A percentile compares a stretch with the other conserved stretches of the same genome.
These are phyloP conservation scores for Acanthococcus lagerstroemiae DNA, from an alignment of 2,888 invertebrate species.

Conservation along the genomic window DNA sequence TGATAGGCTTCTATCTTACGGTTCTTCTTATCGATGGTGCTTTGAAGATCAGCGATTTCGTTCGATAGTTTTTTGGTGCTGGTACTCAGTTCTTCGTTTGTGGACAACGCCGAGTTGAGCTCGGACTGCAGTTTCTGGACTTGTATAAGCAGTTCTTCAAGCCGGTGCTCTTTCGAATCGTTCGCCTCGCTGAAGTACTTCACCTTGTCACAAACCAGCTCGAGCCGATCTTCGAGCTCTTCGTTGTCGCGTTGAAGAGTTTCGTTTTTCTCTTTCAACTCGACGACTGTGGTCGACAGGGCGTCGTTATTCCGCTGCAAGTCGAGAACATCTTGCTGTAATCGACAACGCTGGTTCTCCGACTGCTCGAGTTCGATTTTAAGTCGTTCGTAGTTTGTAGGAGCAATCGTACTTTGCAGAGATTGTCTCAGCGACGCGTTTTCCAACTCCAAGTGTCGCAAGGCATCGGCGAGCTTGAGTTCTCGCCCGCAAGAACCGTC, in stretches of 20 bases:
- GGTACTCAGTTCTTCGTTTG: not conserved
- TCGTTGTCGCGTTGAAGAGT: not conserved
- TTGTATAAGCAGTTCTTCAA: not conserved
- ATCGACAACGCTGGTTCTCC: not conserved
- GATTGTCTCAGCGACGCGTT: not conserved
- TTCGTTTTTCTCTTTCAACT: not conserved
- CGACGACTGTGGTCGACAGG: not conserved
- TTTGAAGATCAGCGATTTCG: not conserved
- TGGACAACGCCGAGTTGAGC: not conserved
- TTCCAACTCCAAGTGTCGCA: not conserved
- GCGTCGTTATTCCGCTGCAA: not conserved
- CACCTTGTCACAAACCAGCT: not conserved
- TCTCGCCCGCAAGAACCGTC: not conserved
- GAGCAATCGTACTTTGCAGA: too few species aligned
- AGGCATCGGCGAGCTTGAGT: not conserved
- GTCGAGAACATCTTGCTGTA: not conserved
- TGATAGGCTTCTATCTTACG: too few species aligned
- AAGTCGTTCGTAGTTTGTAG: not conserved
- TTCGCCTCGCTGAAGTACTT: not conserved
- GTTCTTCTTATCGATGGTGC: not conserved
- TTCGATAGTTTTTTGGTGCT: not conserved
- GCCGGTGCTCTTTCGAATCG: not conserved
- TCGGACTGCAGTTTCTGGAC: not conserved
- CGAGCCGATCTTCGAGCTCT: not conserved
- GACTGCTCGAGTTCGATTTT: not conserved